These are phyloP conservation scores for Drosophila tristis DNA, from an alignment of 1,140 invertebrate species.

Conservation along the genomic window DNA sequence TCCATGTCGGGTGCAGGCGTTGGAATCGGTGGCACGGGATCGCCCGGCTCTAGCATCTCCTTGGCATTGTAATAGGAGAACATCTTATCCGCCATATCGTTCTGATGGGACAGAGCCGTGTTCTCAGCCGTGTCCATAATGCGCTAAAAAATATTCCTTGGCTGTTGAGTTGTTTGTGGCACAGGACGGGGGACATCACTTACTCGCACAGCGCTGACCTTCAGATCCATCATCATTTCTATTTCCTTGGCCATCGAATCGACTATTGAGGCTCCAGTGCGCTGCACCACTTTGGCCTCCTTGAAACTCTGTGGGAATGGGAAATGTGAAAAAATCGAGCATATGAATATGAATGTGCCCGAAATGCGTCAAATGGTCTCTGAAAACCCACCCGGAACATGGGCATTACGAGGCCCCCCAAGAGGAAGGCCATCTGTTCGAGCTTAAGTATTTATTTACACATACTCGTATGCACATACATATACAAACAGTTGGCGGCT, in stretches of 20 bases:
- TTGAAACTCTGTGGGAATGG: constrained; percentile 88
- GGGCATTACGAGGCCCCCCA: neutral
- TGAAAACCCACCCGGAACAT: too few relatives aligned
- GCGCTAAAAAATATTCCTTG: constrained; percentile 84
- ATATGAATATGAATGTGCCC: too few relatives aligned
- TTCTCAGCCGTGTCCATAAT: constrained; percentile 93
- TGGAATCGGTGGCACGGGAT: constrained; percentile 82
- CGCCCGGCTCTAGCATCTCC: constrained; percentile 86
- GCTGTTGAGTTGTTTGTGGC: neutral
- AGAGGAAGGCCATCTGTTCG: too few relatives aligned
- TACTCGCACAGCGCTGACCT: constrained; percentile 92
- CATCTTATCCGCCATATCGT: constrained; percentile 87
- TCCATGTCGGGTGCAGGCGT: constrained; percentile 84
- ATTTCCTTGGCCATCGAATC: constrained; percentile 91
- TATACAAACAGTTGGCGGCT: constrained; percentile 30
- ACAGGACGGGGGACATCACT: constrained; percentile 22
- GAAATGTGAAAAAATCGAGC: neutral
- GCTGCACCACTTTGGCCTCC: constrained; percentile 88
- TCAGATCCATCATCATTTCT: constrained; percentile 92
- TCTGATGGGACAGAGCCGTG: constrained; percentile 87
- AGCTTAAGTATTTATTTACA: neutral
- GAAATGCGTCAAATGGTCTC: too few relatives aligned
- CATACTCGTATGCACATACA: constrained; percentile 1
- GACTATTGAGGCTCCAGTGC: constrained; percentile 89
- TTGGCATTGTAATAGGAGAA: constrained; percentile 91